Evolutionary conservation across 2,113 vertebrate genomes (phyloP).

Genomic region (Neomonachus schauinslandi): DNA sequence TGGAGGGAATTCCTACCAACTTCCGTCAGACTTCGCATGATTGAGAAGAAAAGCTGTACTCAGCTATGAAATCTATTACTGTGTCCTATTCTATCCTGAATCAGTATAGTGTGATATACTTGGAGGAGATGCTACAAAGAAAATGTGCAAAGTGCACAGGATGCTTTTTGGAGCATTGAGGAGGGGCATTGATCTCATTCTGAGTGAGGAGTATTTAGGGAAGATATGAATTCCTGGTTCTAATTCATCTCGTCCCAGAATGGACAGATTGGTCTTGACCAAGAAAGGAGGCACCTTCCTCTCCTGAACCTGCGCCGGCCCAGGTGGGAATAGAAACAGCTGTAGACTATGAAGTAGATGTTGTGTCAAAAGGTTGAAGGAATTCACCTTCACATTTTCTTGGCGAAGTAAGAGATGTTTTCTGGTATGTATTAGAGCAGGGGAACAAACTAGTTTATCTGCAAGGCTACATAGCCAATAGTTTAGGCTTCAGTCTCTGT

Average conservation of each 20-base stretch:
- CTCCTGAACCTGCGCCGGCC: neutral
- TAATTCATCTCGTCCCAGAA: neutral
- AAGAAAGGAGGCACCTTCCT: neutral
- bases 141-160: neutral
- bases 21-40: neutral
- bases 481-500: neutral
- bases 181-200: neutral
- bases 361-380: neutral
- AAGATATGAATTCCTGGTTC: neutral
- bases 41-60: neutral
- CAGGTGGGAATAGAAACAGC: neutral
- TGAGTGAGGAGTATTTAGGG: neutral
- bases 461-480: neutral
- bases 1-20: neutral
- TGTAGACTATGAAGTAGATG: neutral
- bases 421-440: neutral
- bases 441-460: neutral
- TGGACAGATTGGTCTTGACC: neutral
- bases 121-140: neutral
- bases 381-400: neutral
- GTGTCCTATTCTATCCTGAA: neutral
- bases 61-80: neutral
- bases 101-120: no score
- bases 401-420: neutral
- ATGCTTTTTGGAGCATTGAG: neutral